Conservation (phyloP, 2,797 vertebrate genomes). For the Lophius americanus region DNA sequence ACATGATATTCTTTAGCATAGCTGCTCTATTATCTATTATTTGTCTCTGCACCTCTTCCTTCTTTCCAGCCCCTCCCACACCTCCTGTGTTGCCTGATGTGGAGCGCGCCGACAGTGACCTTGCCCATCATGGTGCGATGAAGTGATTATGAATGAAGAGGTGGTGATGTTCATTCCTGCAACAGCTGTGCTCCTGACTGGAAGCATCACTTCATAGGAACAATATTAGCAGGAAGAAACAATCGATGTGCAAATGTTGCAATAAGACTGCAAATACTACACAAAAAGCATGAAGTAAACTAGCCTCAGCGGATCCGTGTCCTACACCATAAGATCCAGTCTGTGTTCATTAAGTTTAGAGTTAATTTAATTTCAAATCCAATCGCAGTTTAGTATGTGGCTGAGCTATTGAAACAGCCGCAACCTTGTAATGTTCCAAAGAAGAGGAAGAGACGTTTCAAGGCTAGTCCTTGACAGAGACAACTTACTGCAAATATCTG, state of each 20-base stretch:
- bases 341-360: neutral
- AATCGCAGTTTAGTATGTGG: neutral
- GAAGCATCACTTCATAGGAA: neutral
- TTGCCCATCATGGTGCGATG: constrained; percentile 44
- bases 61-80: constrained; percentile 1
- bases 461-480: constrained; percentile 29
- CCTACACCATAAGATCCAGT: no score
- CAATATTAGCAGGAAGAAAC: neutral
- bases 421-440: constrained; percentile 38
- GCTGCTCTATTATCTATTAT: constrained; percentile 1
- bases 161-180: constrained; percentile 48
- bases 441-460: constrained; percentile 10
- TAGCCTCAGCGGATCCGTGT: no score
- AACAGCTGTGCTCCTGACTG: constrained; percentile 7
- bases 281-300: neutral
- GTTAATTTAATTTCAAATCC: neutral
- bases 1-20: constrained; percentile 14
- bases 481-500: constrained; percentile 11
- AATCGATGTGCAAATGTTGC: no score
- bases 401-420: constrained; percentile 10
- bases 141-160: constrained; percentile 49
- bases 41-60: neutral
- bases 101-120: constrained; percentile 41
- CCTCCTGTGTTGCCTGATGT: constrained; percentile 38
- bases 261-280: neutral